Conservation (phyloP, 1,140 invertebrate species). For the Lordiphosa stackelbergi region DNA sequence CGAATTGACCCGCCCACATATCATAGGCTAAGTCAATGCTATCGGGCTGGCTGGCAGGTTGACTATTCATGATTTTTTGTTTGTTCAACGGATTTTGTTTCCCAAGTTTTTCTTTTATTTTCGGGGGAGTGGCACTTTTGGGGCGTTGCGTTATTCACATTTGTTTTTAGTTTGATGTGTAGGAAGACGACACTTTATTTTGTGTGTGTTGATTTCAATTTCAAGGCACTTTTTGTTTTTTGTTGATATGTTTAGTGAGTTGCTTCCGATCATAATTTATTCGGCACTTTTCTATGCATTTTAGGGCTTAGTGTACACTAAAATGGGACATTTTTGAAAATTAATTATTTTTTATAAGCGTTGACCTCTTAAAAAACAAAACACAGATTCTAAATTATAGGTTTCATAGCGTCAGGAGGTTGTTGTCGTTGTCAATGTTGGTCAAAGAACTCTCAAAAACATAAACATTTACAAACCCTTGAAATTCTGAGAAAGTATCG, state of each 20-base stretch:
- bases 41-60: constrained; percentile 77
- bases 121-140: constrained; percentile 36
- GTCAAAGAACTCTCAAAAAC: too few relatives aligned
- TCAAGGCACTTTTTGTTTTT: constrained; percentile 43
- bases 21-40: constrained; percentile 86
- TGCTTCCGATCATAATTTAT: constrained; percentile 23
- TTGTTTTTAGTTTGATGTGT: constrained; percentile 11
- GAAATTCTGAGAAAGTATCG: too few relatives aligned
- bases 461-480: too few relatives aligned
- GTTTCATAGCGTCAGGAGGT: too few relatives aligned
- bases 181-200: constrained; percentile 23
- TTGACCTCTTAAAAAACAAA: too few relatives aligned
- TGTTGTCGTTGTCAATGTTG: too few relatives aligned
- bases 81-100: constrained; percentile 13
- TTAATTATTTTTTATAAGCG: neutral
- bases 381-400: too few relatives aligned
- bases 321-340: neutral
- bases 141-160: constrained; percentile 15
- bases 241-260: neutral
- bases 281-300: constrained; percentile 57
- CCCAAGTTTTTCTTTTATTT: constrained; percentile 17
- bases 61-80: constrained; percentile 75
- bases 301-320: constrained; percentile 20
- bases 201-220: constrained; percentile 19
- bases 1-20: constrained; percentile 91